These are phyloP conservation scores for Cyprinodon tularosa DNA, from an alignment of 2,113 vertebrate species.

Conservation along the genomic window DNA sequence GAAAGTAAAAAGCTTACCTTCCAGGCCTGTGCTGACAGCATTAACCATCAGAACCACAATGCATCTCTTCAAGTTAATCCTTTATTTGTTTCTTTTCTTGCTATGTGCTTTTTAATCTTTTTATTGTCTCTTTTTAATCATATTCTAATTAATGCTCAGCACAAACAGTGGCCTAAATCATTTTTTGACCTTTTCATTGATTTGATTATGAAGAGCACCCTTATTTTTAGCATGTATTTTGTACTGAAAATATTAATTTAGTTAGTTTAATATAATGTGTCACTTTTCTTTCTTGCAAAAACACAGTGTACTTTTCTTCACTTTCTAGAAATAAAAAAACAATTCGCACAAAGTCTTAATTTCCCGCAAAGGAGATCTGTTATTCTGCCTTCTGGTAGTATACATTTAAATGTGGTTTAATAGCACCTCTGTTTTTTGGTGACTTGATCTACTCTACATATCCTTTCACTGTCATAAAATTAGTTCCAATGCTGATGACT, in stretches of 20 bases:
- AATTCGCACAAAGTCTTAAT: background rate
- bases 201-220: background rate
- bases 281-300: background rate
- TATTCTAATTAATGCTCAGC: background rate
- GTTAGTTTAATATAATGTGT: background rate
- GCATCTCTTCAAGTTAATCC: background rate
- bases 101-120: background rate
- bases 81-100: background rate
- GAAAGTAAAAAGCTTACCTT: too few relatives aligned
- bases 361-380: conserved; percentile 9
- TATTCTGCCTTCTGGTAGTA: conserved; percentile 1
- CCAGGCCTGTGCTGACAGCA: background rate
- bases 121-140: background rate
- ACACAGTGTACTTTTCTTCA: background rate
- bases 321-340: background rate
- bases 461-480: conserved; percentile 14
- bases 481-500: conserved; percentile 4
- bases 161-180: background rate
- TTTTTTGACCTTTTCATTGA: background rate
- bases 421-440: conserved; percentile 1
- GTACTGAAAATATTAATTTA: background rate
- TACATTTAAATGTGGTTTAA: conserved; percentile 14
- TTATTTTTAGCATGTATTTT: background rate
- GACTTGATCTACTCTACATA: conserved; percentile 16
- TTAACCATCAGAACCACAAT: background rate